Evolutionary conservation across 2,797 vertebrate genomes (phyloP), one percentile per base, ranked within the genome.

Genomic region (Ispidina lecontei): DNA sequence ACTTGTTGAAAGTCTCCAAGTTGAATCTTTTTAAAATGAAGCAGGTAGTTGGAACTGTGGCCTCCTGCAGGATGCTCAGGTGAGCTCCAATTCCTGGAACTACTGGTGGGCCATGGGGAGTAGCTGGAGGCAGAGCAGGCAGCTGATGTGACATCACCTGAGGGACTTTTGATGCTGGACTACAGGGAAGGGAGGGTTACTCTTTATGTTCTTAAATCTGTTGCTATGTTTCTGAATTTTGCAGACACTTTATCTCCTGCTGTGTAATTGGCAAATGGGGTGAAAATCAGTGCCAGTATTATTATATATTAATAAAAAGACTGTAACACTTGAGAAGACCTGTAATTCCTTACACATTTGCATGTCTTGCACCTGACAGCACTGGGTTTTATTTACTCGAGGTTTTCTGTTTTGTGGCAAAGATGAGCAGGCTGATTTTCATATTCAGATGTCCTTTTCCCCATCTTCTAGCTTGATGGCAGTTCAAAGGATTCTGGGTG

Each of bases 31-130:
- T 26, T 10, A 43, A 65, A 68, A 41, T 2, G 1, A 74, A 43
- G 14, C 19, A 37, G 4, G 3, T 11, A 26, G 16, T 33, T 10
- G 46, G 19, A 72, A 41, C 64, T 46, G 6, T 2, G 18, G 7
- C 22, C 35, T 70, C 79, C 44, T 55, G n/a, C 14, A 79, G 31
- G 52, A 63, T 10, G 25, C 16, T n/a, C 56, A 9, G 25, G 14
- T 31, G 62, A 85, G 31, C 15, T 68, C 1, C 18, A 25, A 20
- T 12, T 35, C 37, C 63, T 74, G 6, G 1, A 79, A 51, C 4
- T 6, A 2, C 7, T 31, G 26, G 35, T 43, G 26, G 55, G 51
- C 23, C 4, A 1, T 4, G 8, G 0, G 19, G 49, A 39, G 15
- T 18, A 80, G 44, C 54, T 93, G 62, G 33, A 52, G 39, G 17